Percentiles rank a stretch among this genome's conserved stretches.
phyloP scores from a whole-genome alignment of 1,140 invertebrate genomes.

The Drusus annulatus region DNA sequence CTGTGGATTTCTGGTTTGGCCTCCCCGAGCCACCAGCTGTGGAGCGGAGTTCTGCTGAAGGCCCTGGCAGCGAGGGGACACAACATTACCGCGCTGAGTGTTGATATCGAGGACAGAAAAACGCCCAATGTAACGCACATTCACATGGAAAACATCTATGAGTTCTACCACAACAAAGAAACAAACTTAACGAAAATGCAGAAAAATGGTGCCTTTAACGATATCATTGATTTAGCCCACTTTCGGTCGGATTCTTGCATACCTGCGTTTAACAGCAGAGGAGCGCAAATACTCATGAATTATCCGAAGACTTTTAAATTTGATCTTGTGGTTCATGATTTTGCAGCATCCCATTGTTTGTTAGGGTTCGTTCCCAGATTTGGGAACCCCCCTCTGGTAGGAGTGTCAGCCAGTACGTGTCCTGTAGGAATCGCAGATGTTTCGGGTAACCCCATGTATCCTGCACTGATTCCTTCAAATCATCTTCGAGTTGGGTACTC shows the following conservation, averaged over 20 bases:
- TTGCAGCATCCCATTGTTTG: constrained; percentile 57
- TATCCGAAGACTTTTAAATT: constrained; percentile 59
- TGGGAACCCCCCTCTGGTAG: constrained; percentile 55
- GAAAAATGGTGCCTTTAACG: constrained; percentile 27
- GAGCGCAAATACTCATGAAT: constrained; percentile 45
- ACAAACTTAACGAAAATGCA: constrained; percentile 36
- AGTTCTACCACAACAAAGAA: constrained; percentile 23
- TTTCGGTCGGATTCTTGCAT: constrained; percentile 52
- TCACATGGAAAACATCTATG: constrained; percentile 57
- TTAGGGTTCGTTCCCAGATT: constrained; percentile 55
- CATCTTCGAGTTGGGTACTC: constrained; percentile 42
- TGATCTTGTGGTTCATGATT: constrained; percentile 60
- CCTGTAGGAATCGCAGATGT: constrained; percentile 50
- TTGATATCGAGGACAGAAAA: constrained; percentile 47
- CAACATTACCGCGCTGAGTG: constrained; percentile 58
- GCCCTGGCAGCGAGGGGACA: constrained; percentile 54
- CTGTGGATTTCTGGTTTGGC: constrained; percentile 53
- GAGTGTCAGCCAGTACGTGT: constrained; percentile 50
- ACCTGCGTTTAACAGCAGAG: constrained; percentile 47
- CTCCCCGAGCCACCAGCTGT: constrained; percentile 56
- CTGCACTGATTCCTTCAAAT: constrained; percentile 47
- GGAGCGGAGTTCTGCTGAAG: constrained; percentile 53
- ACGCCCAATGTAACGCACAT: constrained; percentile 57
- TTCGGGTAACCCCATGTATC: constrained; percentile 54
- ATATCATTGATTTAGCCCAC: constrained; percentile 45